phyloP scores from a whole-genome alignment of 2,888 invertebrate genomes.

The Herminia tarsipennalis region DNA sequence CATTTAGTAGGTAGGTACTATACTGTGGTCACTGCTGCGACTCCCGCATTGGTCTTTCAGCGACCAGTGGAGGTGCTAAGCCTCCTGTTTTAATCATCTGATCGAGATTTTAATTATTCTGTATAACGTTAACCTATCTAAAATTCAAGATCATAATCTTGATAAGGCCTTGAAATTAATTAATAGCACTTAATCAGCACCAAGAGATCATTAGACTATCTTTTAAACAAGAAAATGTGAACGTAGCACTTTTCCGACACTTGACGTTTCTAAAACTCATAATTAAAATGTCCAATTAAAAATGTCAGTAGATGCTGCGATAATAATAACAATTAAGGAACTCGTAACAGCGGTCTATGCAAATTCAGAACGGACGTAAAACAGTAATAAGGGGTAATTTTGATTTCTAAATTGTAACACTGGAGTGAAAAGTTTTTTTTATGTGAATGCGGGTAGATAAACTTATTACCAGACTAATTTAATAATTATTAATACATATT shows the following conservation, averaged over 20 bases:
- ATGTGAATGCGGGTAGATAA: background rate
- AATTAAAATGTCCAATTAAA: slow-evolving; percentile 61
- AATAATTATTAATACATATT: too few species aligned
- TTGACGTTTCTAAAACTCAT: slow-evolving; percentile 42
- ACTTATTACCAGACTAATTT: background rate
- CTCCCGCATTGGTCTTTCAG: too few species aligned
- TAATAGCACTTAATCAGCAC: slow-evolving; percentile 21
- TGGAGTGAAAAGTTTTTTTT: slow-evolving; percentile 28
- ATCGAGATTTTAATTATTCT: too few species aligned
- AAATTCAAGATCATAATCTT: slow-evolving; percentile 6
- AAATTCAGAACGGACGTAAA: slow-evolving; percentile 52
- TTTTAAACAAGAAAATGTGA: slow-evolving; percentile 36
- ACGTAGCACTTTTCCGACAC: slow-evolving; percentile 40
- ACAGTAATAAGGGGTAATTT: slow-evolving; percentile 59
- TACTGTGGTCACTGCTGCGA: too few species aligned
- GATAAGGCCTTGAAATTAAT: slow-evolving; percentile 24
- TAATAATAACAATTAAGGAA: slow-evolving; percentile 63
- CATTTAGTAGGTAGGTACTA: too few species aligned
- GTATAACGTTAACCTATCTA: background rate
- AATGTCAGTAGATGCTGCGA: slow-evolving; percentile 51
- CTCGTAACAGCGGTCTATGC: slow-evolving; percentile 59
- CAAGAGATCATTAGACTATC: slow-evolving; percentile 18
- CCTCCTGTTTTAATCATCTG: too few species aligned
- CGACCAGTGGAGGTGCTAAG: too few species aligned
- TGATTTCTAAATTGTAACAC: slow-evolving; percentile 48